These are phyloP conservation scores for Scylla paramamosain DNA, from an alignment of 1,140 invertebrate genomes.

Conservation along the genomic window DNA sequence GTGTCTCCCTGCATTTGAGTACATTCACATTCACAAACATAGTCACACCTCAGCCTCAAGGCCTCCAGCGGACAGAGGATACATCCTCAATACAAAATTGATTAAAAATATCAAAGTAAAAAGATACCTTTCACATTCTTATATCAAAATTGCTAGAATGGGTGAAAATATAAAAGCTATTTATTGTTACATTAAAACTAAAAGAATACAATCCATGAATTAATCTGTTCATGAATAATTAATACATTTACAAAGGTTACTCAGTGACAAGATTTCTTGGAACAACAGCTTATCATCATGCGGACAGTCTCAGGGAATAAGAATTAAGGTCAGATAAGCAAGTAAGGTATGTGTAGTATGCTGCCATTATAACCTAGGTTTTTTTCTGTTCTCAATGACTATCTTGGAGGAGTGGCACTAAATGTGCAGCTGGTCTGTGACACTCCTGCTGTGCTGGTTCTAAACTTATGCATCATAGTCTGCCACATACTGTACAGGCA, in stretches of 20 bases:
- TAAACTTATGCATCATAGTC: neutral
- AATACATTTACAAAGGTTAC: neutral
- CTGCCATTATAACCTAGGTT: neutral
- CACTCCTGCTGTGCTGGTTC: neutral
- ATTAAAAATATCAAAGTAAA: neutral
- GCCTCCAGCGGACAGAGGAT: too few relatives aligned
- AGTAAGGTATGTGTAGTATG: neutral
- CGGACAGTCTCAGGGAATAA: neutral
- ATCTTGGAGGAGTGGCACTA: neutral
- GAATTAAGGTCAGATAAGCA: neutral
- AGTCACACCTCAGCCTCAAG: too few relatives aligned
- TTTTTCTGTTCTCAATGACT: too few relatives aligned
- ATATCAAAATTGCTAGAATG: neutral
- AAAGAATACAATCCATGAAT: neutral
- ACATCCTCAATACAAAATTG: too few relatives aligned
- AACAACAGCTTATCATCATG: neutral
- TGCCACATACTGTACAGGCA: neutral
- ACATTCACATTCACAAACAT: too few relatives aligned
- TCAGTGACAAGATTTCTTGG: neutral
- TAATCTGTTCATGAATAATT: neutral
- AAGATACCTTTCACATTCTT: neutral
- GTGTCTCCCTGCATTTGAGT: too few relatives aligned
- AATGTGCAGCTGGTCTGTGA: neutral
- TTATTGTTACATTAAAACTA: neutral
- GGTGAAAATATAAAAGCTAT: neutral